Percentiles rank a stretch among this genome's conserved stretches.
Evolutionary conservation across 35 echinoderm and acorn worm species (phyloP).

Genomic region (Eucidaris tribuloides): DNA sequence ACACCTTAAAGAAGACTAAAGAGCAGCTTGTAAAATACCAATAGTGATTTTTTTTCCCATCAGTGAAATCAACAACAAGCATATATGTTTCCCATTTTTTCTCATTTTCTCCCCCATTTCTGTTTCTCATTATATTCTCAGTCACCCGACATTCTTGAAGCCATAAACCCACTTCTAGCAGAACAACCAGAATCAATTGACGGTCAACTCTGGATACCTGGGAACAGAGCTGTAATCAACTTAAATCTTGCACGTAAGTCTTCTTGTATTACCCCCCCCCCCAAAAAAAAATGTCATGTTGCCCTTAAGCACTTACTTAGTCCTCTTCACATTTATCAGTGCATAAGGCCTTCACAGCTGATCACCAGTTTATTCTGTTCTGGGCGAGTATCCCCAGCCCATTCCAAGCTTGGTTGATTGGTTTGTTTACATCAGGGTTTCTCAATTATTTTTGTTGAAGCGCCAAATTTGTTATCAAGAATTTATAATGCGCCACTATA

Average conservation of each 20-base stretch:
- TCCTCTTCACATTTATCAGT: too few species aligned
- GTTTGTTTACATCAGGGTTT: too few species aligned
- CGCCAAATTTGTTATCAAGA: too few species aligned
- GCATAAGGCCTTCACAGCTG: too few species aligned
- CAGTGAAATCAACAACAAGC: neutral
- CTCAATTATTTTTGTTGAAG: too few species aligned
- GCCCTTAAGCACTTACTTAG: too few species aligned
- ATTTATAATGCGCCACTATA: too few species aligned
- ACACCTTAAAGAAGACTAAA: neutral
- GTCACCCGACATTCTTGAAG: slow-evolving; percentile 92
- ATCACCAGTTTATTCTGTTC: too few species aligned
- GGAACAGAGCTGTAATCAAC: slow-evolving; percentile 92
- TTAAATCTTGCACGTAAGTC: slow-evolving; percentile 92
- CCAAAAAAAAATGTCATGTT: too few species aligned
- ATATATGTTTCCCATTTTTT: neutral
- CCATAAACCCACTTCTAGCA: slow-evolving; percentile 78
- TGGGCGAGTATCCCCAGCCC: too few species aligned
- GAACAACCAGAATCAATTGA: slow-evolving; percentile 85
- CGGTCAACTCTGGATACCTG: slow-evolving; percentile 94
- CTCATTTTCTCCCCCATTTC: neutral
- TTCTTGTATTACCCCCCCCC: too few species aligned
- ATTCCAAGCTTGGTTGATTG: too few species aligned
- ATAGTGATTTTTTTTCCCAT: neutral
- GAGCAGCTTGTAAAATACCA: neutral
- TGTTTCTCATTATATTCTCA: slow-evolving; percentile 2